A percentile compares a stretch with the other conserved stretches of the same genome.
These are phyloP conservation scores for Hippocampus barbouri DNA, from an alignment of 2,113 vertebrate genomes.

Conservation along the genomic window DNA sequence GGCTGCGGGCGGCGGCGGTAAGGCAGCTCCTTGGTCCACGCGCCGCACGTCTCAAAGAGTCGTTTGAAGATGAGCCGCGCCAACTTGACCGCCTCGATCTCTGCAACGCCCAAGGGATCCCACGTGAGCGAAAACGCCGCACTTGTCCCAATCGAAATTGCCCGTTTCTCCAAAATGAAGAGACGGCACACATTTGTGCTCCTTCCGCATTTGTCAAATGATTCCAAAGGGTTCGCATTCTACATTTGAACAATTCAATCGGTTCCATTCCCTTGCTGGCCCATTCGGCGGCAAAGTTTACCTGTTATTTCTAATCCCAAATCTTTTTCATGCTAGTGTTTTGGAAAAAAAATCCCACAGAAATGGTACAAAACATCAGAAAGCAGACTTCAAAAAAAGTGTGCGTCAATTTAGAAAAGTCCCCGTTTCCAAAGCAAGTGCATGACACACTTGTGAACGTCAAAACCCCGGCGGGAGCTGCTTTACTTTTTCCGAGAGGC, in stretches of 20 bases:
- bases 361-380: background rate
- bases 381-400: background rate
- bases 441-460: slow-evolving; percentile 8
- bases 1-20: slow-evolving; percentile 82
- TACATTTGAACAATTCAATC: too few relatives aligned
- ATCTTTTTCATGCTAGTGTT: background rate
- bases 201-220: too few relatives aligned
- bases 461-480: slow-evolving; percentile 10
- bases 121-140: too few relatives aligned
- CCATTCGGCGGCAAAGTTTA: too few relatives aligned
- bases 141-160: too few relatives aligned
- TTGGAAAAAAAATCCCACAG: background rate
- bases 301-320: too few relatives aligned
- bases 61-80: slow-evolving; percentile 86
- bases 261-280: too few relatives aligned
- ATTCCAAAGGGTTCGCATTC: too few relatives aligned
- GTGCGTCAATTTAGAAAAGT: background rate
- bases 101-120: slow-evolving; percentile 53
- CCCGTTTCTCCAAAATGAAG: too few relatives aligned
- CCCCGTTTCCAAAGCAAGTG: background rate
- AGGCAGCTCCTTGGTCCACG: slow-evolving; percentile 91
- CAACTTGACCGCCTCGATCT: slow-evolving; percentile 88
- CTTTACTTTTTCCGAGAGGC: slow-evolving; percentile 25
- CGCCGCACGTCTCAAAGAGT: slow-evolving; percentile 87
- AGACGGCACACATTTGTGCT: too few relatives aligned